Evolutionary conservation across 1,140 invertebrate genomes (phyloP).

Genomic region (Olivierus martensii): DNA sequence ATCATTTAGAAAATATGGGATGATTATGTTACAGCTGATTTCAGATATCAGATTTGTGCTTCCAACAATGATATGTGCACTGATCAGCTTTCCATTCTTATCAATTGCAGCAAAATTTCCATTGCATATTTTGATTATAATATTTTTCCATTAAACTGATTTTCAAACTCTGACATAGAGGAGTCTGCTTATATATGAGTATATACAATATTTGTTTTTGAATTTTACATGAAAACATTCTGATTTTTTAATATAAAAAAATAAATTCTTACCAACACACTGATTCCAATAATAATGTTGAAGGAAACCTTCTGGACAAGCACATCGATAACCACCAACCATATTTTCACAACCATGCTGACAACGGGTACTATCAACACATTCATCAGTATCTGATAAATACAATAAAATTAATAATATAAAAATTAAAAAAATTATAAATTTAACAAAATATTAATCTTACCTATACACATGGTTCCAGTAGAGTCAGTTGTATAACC

Average conservation of each 20-base stretch:
- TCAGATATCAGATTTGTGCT: too few species aligned
- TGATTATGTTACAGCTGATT: too few species aligned
- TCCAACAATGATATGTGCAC: too few species aligned
- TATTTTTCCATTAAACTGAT: too few species aligned
- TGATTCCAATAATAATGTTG: constrained; percentile 54
- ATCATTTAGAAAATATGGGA: too few species aligned
- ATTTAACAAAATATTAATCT: not conserved
- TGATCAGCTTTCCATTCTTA: too few species aligned
- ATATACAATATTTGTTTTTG: too few species aligned
- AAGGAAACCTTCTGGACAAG: constrained; percentile 70
- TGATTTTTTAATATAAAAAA: not conserved
- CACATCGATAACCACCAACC: constrained; percentile 69
- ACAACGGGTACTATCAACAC: constrained; percentile 57
- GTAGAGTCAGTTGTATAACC: constrained; percentile 44
- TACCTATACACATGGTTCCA: constrained; percentile 14
- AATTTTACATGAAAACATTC: too few species aligned
- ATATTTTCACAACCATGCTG: constrained; percentile 75
- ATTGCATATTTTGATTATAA: too few species aligned
- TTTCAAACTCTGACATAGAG: too few species aligned
- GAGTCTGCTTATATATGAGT: too few species aligned
- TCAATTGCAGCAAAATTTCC: too few species aligned
- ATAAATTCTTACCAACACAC: constrained; percentile 40
- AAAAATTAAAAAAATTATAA: not conserved
- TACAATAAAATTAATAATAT: not conserved
- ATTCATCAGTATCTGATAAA: constrained; percentile 70